Evolutionary conservation across 2,797 vertebrate genomes (phyloP).

Genomic region (Buceros bicornis): DNA sequence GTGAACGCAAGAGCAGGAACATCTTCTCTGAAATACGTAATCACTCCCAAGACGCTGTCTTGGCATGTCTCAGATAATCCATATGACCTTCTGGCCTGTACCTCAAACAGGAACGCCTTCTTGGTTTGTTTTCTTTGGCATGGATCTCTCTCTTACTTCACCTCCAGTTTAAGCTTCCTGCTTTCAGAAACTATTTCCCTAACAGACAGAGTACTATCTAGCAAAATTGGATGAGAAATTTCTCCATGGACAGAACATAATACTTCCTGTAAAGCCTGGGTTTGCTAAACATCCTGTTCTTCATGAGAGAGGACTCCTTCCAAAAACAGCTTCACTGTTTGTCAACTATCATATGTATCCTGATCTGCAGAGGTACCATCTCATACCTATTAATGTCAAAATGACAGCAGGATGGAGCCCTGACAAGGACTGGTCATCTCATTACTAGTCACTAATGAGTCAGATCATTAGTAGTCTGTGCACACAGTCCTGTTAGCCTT

Average conservation of each 20-base stretch:
- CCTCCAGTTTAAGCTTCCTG: conserved; percentile 30
- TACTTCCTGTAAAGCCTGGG: neutral
- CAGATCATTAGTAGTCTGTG: neutral
- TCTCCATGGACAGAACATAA: neutral
- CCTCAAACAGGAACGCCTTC: conserved; percentile 48
- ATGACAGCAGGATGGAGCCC: neutral
- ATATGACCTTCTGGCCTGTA: conserved; percentile 44
- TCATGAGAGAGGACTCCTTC: neutral
- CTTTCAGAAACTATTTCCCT: conserved; percentile 21
- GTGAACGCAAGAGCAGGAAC: neutral
- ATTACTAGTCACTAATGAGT: neutral
- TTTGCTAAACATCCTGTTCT: neutral
- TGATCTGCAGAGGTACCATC: neutral
- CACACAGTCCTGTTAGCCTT: neutral
- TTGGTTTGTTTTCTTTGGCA: conserved; percentile 11
- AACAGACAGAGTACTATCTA: neutral
- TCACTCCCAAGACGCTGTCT: conserved; percentile 25
- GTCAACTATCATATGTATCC: neutral
- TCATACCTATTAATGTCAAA: neutral
- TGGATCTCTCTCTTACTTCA: conserved; percentile 8
- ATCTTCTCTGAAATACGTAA: neutral
- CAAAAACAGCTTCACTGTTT: neutral
- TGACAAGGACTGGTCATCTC: neutral
- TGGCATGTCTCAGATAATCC: conserved; percentile 45
- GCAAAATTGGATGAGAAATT: neutral